Conservation (phyloP, 1,140 invertebrate species). For the Drosophila repletoides region DNA sequence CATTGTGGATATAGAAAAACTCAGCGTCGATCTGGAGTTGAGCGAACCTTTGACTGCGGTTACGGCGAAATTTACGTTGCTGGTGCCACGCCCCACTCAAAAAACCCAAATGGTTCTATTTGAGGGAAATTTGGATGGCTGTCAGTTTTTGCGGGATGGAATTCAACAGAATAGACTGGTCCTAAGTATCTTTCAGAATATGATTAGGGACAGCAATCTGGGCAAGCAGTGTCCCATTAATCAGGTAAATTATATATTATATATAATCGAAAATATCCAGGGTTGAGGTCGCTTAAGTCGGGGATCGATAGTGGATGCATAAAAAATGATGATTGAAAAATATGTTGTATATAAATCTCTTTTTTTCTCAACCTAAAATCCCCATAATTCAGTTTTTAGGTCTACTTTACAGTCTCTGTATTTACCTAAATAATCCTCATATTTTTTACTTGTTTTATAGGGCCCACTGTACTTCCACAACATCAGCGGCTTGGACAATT, state of each 20-base stretch:
- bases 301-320: no score
- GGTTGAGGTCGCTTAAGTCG: no score
- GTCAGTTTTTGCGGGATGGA: background rate
- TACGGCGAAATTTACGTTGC: background rate
- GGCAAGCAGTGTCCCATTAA: constrained; percentile 1
- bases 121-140: background rate
- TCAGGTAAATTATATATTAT: no score
- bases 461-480: constrained; percentile 10
- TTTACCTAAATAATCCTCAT: no score
- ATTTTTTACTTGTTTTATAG: no score
- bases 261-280: no score
- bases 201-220: background rate
- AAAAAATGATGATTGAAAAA: no score
- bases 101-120: constrained; percentile 1
- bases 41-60: background rate
- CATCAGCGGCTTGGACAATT: background rate
- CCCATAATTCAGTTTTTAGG: no score
- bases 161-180: background rate
- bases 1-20: background rate
- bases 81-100: constrained; percentile 1
- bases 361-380: no score
- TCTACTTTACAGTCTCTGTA: no score
- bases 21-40: background rate
- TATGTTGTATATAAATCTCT: no score
- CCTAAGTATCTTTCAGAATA: background rate